Evolutionary conservation across 1,140 invertebrate species (phyloP), one percentile per base, ranked within the genome.

Genomic region (Harpegnathos saltator): DNA sequence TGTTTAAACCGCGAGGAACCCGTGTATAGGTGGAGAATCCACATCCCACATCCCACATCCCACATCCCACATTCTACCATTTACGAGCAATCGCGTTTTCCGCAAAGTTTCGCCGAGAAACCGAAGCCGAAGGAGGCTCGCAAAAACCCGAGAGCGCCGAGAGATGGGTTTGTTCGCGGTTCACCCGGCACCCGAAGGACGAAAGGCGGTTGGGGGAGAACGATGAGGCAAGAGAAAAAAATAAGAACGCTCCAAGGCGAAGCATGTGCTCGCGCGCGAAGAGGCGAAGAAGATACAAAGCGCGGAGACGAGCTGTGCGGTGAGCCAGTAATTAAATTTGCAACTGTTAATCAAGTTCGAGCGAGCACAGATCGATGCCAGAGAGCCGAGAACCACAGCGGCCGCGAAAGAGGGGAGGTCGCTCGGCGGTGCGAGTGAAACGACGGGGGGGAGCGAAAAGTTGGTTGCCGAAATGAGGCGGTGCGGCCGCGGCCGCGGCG

Each of bases 251-350:
- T n/a, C 14, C 17, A 15, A 56, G 29, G 61, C 48, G 54, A 69
- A 33, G 44, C 56, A 58, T 44, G 22, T 71, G 44, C 33, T 44
- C 19, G 75, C 63, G 29, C 22, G 56, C 44, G 54, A 62, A 50
- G 38, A 12, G 52, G 26, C 61, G 73, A 85, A 77, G 74, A 74
- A 82, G 73, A 83, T 77, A 84, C 78, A 81, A 77, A 85, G 85
- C 24, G 19, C 63, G 50, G 75, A 58, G 65, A 71, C 75, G 80
- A 48, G 82, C n/a, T n/a, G 62, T 78, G 86, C 71, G 69, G 44
- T 24, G 62, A 84, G 74, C 85, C 83, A 84, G 90, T 91, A 90
- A 91, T 91, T 91, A 89, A 91, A 91, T 91, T 91, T 89, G 85
- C 88, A 85, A 90, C 83, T 81, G 86, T 89, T 89, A 89, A 90